Percentiles rank a stretch among this genome's conserved stretches.
Evolutionary conservation across 1,140 invertebrate genomes (phyloP).

Genomic region (Calosoma granatense): DNA sequence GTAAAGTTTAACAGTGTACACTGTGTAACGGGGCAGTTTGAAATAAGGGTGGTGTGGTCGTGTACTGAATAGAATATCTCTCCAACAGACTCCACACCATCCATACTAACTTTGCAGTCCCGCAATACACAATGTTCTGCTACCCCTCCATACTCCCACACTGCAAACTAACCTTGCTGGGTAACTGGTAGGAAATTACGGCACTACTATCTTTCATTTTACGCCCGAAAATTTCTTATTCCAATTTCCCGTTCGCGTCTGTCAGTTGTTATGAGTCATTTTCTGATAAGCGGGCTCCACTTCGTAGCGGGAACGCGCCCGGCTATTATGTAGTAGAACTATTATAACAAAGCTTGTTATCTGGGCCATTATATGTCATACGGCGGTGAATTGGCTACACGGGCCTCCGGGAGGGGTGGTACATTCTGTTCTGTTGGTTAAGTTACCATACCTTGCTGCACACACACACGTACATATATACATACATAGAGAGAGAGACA

Average conservation of each 20-base stretch:
- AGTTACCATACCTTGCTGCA: neutral
- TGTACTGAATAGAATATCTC: slow-evolving; percentile 25
- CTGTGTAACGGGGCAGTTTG: neutral
- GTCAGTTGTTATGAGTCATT: slow-evolving; percentile 42
- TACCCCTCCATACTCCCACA: too few species aligned
- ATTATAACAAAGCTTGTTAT: slow-evolving; percentile 36
- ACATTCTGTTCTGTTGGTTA: neutral
- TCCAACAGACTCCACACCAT: slow-evolving; percentile 12
- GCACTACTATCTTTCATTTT: slow-evolving; percentile 41
- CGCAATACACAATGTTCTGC: too few species aligned
- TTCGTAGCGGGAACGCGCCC: neutral
- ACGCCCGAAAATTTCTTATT: slow-evolving; percentile 43
- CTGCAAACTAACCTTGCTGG: slow-evolving; percentile 11
- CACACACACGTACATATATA: too few species aligned
- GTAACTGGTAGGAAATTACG: slow-evolving; percentile 31
- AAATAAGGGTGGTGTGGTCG: slow-evolving; percentile 16
- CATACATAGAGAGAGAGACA: neutral
- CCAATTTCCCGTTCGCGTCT: slow-evolving; percentile 43
- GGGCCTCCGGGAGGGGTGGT: neutral
- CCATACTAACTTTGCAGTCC: too few species aligned
- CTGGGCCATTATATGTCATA: slow-evolving; percentile 33
- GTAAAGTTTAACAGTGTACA: neutral
- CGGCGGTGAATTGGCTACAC: slow-evolving; percentile 29
- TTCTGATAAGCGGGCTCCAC: slow-evolving; percentile 34
- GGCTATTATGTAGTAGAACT: slow-evolving; percentile 37